These are phyloP conservation scores for Salvelinus fontinalis DNA, from an alignment of 2,113 vertebrate species.

Conservation along the genomic window DNA sequence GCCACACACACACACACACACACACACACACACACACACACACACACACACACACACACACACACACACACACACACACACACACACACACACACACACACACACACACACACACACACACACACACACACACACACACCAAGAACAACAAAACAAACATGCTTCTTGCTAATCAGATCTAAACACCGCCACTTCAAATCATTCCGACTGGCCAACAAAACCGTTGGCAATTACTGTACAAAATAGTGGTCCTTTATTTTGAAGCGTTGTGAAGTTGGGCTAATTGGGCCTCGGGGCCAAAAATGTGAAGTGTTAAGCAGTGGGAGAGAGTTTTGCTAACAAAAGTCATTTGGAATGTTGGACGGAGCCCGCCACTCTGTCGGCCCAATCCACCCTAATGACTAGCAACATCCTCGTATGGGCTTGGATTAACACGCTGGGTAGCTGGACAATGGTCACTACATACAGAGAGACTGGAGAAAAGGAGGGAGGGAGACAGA, in stretches of 20 bases:
- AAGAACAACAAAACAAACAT: not conserved
- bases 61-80: not conserved
- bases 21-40: not conserved
- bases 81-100: too few relatives aligned
- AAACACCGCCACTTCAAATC: not conserved
- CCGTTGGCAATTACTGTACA: not conserved
- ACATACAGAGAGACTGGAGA: not conserved
- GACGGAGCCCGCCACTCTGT: not conserved
- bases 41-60: too few relatives aligned
- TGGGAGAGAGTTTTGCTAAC: not conserved
- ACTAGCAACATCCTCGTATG: not conserved
- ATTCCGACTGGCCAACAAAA: not conserved
- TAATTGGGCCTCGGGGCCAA: not conserved
- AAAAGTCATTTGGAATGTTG: not conserved
- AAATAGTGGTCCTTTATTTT: not conserved
- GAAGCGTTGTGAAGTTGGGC: not conserved
- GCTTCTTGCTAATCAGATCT: not conserved
- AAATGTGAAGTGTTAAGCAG: not conserved
- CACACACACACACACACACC: not conserved
- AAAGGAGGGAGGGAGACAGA: not conserved
- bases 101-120: not conserved
- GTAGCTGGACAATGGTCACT: conserved; percentile 1
- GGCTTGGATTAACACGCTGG: not conserved
- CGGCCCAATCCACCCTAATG: conserved; percentile 1
- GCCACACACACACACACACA: not conserved